Evolutionary conservation across 2,888 invertebrate species (phyloP).

Genomic region (Melanophora roralis): DNA sequence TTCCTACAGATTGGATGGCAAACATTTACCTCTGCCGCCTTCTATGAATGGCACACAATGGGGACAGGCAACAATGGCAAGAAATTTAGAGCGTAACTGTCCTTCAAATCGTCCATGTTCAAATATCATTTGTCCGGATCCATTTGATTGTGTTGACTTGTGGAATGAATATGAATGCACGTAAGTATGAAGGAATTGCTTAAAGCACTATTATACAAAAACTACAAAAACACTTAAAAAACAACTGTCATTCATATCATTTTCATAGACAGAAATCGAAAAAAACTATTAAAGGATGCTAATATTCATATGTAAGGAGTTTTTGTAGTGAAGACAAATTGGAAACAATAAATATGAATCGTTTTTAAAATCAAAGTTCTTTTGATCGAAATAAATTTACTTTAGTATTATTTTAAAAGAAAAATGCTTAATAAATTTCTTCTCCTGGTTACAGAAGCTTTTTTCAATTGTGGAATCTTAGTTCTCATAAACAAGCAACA

Average conservation of each 20-base stretch:
- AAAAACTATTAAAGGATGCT: too few relatives aligned
- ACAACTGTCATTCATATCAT: neutral
- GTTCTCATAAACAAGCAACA: too few relatives aligned
- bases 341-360: too few relatives aligned
- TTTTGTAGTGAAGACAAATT: too few relatives aligned
- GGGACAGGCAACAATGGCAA: slow-evolving; percentile 95
- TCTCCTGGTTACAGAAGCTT: too few relatives aligned
- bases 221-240: neutral
- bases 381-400: too few relatives aligned
- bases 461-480: too few relatives aligned
- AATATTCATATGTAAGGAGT: too few relatives aligned
- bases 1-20: slow-evolving; percentile 87
- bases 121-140: slow-evolving; percentile 94
- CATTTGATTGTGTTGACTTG: slow-evolving; percentile 96
- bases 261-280: neutral
- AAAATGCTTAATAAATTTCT: too few relatives aligned
- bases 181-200: slow-evolving; percentile 81
- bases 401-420: too few relatives aligned
- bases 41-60: slow-evolving; percentile 96
- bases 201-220: neutral
- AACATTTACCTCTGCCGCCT: slow-evolving; percentile 94
- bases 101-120: slow-evolving; percentile 97
- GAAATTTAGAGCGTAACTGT: slow-evolving; percentile 93
- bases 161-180: slow-evolving; percentile 99
- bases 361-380: too few relatives aligned